phyloP scores from a whole-genome alignment of 2,888 invertebrate genomes.

The Lampropteryx suffumata region DNA sequence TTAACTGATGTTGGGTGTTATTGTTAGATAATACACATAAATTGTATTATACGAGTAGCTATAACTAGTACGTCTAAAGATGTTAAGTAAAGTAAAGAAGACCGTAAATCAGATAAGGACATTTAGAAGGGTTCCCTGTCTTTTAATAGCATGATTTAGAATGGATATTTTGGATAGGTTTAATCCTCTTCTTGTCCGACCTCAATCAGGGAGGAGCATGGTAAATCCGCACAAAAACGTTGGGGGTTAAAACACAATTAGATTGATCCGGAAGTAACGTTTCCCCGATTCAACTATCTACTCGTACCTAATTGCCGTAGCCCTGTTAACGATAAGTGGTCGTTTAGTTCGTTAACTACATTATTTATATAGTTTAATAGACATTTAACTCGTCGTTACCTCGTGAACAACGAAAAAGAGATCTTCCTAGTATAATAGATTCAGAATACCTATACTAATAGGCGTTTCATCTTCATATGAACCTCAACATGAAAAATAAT shows the following conservation, averaged over 20 bases:
- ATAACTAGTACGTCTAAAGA: no score
- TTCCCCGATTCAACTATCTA: slow-evolving; percentile 27
- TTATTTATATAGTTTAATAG: no score
- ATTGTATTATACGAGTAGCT: no score
- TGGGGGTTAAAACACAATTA: slow-evolving; percentile 40
- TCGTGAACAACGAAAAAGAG: no score
- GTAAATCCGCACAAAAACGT: slow-evolving; percentile 39
- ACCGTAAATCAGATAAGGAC: background rate
- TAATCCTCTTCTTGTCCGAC: slow-evolving; percentile 51
- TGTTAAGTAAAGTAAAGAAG: background rate
- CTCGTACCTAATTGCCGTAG: slow-evolving; percentile 18
- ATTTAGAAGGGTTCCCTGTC: slow-evolving; percentile 4
- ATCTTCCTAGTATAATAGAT: no score
- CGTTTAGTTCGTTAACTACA: slow-evolving; percentile 1
- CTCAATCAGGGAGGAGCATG: slow-evolving; percentile 49
- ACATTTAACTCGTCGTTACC: no score
- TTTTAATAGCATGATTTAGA: slow-evolving; percentile 35
- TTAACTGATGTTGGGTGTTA: no score
- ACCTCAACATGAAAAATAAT: no score
- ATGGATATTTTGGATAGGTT: slow-evolving; percentile 36
- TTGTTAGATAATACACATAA: no score
- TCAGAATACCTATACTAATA: no score
- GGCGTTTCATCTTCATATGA: no score
- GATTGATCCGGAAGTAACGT: slow-evolving; percentile 33
- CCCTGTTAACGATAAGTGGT: slow-evolving; percentile 7